Conservation (phyloP, 2,113 vertebrate species). For the Odocoileus virginianus region DNA sequence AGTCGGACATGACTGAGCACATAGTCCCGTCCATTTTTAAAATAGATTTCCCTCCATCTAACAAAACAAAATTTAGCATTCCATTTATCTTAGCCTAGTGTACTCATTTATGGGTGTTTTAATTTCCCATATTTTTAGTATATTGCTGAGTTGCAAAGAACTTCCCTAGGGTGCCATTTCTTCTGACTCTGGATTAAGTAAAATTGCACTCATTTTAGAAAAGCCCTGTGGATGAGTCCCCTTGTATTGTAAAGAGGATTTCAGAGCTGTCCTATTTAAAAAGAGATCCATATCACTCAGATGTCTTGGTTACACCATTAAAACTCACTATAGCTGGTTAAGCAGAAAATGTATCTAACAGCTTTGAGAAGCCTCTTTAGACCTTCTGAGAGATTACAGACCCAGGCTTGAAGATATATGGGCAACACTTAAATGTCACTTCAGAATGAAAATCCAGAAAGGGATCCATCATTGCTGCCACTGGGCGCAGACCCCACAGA, state of each 20-base stretch:
- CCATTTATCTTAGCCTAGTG: not conserved
- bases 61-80: not conserved
- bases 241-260: not conserved
- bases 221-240: not conserved
- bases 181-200: not conserved
- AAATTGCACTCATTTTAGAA: constrained; percentile 20
- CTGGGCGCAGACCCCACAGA: not conserved
- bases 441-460: not conserved
- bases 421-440: not conserved
- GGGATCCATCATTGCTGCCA: not conserved
- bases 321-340: not conserved
- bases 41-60: not conserved
- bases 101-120: not conserved
- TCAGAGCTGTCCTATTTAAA: not conserved
- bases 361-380: not conserved
- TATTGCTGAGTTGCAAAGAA: not conserved
- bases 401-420: not conserved
- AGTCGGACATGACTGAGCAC: not conserved
- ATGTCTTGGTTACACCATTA: not conserved
- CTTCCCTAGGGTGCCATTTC: not conserved
- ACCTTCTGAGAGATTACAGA: not conserved
- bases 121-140: not conserved
- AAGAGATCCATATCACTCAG: not conserved
- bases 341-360: not conserved
- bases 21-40: not conserved